Conservation (phyloP, 2,888 invertebrate species). For the Drosophila multiciliata region DNA sequence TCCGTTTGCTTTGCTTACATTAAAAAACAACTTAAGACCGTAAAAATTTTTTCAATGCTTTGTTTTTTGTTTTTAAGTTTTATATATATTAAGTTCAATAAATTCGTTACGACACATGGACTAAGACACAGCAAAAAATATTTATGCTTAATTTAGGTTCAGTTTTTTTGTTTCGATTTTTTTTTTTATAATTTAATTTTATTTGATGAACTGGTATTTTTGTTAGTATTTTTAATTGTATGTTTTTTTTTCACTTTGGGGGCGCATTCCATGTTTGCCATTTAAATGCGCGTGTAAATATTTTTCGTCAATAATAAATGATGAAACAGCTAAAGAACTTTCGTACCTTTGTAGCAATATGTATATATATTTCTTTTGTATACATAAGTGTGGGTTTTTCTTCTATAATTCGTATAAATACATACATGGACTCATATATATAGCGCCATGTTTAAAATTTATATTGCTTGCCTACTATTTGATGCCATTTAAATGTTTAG, state of each 20-base stretch:
- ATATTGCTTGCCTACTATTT: constrained; percentile 44
- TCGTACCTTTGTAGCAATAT: constrained; percentile 39
- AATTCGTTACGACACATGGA: constrained; percentile 85
- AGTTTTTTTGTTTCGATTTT: constrained; percentile 38
- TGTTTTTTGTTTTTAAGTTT: constrained; percentile 25
- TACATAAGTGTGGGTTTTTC: constrained; percentile 42
- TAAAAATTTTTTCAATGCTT: constrained; percentile 43
- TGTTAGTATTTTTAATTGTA: constrained; percentile 42
- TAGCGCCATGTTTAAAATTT: constrained; percentile 27
- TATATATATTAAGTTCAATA: constrained; percentile 72
- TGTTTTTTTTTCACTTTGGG: constrained; percentile 54
- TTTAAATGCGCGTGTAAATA: constrained; percentile 80
- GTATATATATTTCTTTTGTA: constrained; percentile 45
- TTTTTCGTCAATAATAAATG: constrained; percentile 64
- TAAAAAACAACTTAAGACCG: constrained; percentile 48
- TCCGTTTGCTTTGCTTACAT: constrained; percentile 40
- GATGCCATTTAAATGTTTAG: constrained; percentile 35
- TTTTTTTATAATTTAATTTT: constrained; percentile 23
- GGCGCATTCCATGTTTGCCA: constrained; percentile 45
- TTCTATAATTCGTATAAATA: constrained; percentile 37
- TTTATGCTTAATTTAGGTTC: constrained; percentile 74
- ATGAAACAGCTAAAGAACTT: constrained; percentile 70
- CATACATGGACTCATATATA: constrained; percentile 34
- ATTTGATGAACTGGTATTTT: constrained; percentile 21
- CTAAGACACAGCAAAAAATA: constrained; percentile 85